phyloP scores from a whole-genome alignment of 92 coral and sea anemone genomes.

The Paragorgia papillata region DNA sequence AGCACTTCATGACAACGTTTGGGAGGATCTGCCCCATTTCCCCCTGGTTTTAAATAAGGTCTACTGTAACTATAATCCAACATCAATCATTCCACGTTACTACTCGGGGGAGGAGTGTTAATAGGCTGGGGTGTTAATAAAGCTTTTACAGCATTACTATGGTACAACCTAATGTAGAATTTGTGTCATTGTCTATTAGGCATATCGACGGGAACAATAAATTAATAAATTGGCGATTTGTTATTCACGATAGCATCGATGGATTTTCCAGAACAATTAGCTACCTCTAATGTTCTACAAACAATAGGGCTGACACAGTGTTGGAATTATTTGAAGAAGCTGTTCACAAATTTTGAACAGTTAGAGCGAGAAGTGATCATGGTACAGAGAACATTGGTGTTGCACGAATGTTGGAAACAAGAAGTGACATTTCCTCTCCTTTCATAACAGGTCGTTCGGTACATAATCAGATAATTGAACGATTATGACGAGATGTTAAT shows the following conservation, averaged over 20 bases:
- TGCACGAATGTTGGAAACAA: conserved; percentile 52
- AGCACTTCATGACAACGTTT: too few relatives aligned
- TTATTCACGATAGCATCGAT: conserved; percentile 65
- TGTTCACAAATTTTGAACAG: conserved; percentile 49
- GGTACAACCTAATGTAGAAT: too few relatives aligned
- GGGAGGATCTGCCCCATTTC: too few relatives aligned
- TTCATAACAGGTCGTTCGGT: conserved; percentile 60
- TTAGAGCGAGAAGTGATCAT: conserved; percentile 57
- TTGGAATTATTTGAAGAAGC: conserved; percentile 46
- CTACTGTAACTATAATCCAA: too few relatives aligned
- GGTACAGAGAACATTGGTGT: conserved; percentile 63
- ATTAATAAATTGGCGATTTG: too few relatives aligned
- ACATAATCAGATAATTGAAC: conserved; percentile 54
- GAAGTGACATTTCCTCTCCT: conserved; percentile 49
- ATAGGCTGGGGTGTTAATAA: too few relatives aligned
- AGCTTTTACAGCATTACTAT: too few relatives aligned
- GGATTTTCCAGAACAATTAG: conserved; percentile 51
- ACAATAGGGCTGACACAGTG: too few relatives aligned
- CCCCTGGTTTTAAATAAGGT: too few relatives aligned
- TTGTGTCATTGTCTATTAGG: not conserved
- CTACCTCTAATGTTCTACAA: conserved; percentile 46
- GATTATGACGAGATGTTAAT: conserved; percentile 61
- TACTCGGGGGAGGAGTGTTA: too few relatives aligned
- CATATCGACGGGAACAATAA: too few relatives aligned
- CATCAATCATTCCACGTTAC: too few relatives aligned